Evolutionary conservation across 2,113 vertebrate species (phyloP), one percentile per base, ranked within the genome.

Genomic region (Nycticryphes semicollaris): DNA sequence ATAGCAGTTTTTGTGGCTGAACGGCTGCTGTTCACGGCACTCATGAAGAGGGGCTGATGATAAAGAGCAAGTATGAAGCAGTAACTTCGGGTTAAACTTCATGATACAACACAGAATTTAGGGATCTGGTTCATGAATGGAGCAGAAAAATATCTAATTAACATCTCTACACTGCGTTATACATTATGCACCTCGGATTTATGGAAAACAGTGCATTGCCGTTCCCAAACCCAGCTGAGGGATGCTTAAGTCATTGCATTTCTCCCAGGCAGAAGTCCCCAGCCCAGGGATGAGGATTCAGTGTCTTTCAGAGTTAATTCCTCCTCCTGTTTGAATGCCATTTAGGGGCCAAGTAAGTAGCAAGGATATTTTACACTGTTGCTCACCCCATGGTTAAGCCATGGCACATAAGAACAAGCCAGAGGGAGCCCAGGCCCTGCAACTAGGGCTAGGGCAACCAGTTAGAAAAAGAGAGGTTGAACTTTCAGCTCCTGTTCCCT

Each of bases 171-270:
- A 6, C 31, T 28, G 6, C 27, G 17, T 82, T 72, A 67, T 16
- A 78, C 0, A 0, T 53, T 45, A 33, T 12, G 12, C 7, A 50
- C 9, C 0, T 0, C 62, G 64, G 21, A 84, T 77, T 62, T 15
- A 47, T 2, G 77, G 35, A 89, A 77, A 76, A n/a, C 16, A 41
- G 24, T 2, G 6, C 24, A 9, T 30, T 54, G n/a, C 16, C 21
- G 16, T 53, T 28, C 53, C 5, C 35, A 45, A 86, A 33, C 39
- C 45, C 35, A 64, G 48, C 28, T 53, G 48, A 60, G 25, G 20
- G 31, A 21, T 60, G 7, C 20, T 9, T 23, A 57, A 84, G 39
- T 39, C 59, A 57, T 8, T 35, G 6, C 25, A 4, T 18, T 78
- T 51, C 51, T 79, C 28, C 43, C 9, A 64, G 31, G 31, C 28